Conservation (phyloP, 2,113 vertebrate genomes). For the Trichechus manatus region DNA sequence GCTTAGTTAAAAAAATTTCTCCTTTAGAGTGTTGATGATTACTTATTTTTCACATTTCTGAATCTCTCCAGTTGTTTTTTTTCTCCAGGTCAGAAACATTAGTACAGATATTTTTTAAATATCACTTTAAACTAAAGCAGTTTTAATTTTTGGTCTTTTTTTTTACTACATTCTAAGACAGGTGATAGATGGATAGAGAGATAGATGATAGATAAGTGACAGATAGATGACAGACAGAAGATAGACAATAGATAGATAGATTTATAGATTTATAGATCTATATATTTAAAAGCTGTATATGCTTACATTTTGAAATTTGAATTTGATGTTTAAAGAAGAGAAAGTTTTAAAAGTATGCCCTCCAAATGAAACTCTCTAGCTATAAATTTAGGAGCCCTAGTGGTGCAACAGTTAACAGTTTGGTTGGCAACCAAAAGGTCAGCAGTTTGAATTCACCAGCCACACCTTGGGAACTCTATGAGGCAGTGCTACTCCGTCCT, state of each 20-base stretch:
- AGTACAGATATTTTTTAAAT: not conserved
- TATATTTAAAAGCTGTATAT: not conserved
- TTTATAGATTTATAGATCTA: too few species aligned
- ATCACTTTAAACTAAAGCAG: not conserved
- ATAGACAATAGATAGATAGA: too few species aligned
- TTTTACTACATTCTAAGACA: not conserved
- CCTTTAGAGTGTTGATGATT: not conserved
- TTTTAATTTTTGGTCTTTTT: not conserved
- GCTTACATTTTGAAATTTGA: not conserved
- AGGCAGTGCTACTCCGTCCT: too few species aligned
- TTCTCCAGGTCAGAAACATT: not conserved
- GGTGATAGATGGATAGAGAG: too few species aligned
- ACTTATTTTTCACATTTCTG: not conserved
- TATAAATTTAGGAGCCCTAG: not conserved
- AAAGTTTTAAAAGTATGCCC: not conserved
- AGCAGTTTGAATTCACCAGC: too few species aligned
- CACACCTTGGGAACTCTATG: too few species aligned
- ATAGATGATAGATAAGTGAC: not conserved
- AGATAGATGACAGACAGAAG: not conserved
- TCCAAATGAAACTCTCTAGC: not conserved
- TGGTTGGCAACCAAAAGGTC: too few species aligned
- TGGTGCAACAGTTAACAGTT: too few species aligned
- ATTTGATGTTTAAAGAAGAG: not conserved
- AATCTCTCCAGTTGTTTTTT: not conserved
- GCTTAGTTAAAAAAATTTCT: not conserved